Evolutionary conservation across 2,113 vertebrate species (phyloP).

Genomic region (Nyctibius bracteatus): DNA sequence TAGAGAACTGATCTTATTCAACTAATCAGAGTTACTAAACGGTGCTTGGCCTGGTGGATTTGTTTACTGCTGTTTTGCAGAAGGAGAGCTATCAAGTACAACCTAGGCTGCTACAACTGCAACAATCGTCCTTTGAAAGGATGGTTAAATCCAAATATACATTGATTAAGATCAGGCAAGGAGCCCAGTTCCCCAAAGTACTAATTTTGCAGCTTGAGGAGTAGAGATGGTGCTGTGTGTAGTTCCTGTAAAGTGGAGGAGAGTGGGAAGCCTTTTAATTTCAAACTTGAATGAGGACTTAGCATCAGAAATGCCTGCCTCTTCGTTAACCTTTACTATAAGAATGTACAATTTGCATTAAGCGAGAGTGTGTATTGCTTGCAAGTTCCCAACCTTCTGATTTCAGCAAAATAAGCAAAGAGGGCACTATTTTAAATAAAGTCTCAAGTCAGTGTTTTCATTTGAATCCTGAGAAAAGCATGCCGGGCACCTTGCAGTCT

Average conservation of each 20-base stretch:
- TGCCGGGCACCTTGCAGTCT: not conserved
- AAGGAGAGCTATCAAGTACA: not conserved
- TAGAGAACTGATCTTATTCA: not conserved
- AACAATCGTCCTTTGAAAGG: slow-evolving; percentile 18
- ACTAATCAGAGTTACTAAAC: not conserved
- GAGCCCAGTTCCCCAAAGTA: slow-evolving; percentile 16
- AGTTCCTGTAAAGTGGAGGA: not conserved
- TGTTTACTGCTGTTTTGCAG: not conserved
- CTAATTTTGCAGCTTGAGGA: slow-evolving; percentile 43
- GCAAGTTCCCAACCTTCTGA: not conserved
- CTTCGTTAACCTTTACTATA: not conserved
- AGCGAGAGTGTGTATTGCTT: not conserved
- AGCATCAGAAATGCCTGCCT: not conserved
- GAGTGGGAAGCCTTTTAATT: slow-evolving; percentile 1
- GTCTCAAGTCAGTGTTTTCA: slow-evolving; percentile 19
- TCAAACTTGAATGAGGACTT: slow-evolving; percentile 33
- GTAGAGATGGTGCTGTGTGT: not conserved
- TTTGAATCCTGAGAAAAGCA: slow-evolving; percentile 18
- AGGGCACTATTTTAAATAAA: slow-evolving; percentile 18
- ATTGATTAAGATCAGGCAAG: slow-evolving; percentile 37
- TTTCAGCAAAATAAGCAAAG: slow-evolving; percentile 14
- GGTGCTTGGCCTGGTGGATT: not conserved
- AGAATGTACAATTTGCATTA: slow-evolving; percentile 7
- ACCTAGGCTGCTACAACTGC: not conserved
- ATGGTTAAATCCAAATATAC: slow-evolving; percentile 20